Evolutionary conservation across 37 sponge, comb jelly and placozoan genomes (phyloP).

Genomic region (Amphimedon queenslandica): DNA sequence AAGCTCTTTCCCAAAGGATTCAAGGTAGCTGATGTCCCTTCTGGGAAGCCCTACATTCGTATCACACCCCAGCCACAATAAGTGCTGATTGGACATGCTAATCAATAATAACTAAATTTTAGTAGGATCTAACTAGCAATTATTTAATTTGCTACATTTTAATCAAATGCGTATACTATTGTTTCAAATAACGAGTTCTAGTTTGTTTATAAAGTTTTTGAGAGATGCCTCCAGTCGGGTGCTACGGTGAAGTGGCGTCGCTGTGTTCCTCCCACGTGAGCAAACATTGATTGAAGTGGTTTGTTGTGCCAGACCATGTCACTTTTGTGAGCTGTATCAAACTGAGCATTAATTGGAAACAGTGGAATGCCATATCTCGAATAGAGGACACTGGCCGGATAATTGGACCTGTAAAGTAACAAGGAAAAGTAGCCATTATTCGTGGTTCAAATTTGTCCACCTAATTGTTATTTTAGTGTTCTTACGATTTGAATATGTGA

Average conservation of each 20-base stretch:
- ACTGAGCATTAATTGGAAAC: background rate
- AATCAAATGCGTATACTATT: too few species aligned
- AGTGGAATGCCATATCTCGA: background rate
- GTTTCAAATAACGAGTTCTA: too few species aligned
- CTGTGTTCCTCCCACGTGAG: background rate
- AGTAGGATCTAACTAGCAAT: too few species aligned
- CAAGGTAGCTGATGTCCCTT: slow-evolving; percentile 69
- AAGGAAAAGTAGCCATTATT: too few species aligned
- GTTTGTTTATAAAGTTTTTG: background rate
- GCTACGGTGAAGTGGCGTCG: background rate
- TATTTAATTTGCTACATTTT: too few species aligned
- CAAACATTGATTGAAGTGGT: background rate
- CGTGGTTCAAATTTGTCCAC: too few species aligned
- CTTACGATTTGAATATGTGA: too few species aligned
- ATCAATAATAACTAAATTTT: too few species aligned
- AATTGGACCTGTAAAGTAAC: too few species aligned
- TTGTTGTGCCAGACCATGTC: background rate
- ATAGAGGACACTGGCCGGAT: too few species aligned
- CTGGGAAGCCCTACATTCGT: slow-evolving; percentile 96
- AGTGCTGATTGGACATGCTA: too few species aligned
- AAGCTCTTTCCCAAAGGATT: slow-evolving; percentile 85
- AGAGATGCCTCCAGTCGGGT: background rate
- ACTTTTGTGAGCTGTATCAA: background rate
- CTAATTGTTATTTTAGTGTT: too few species aligned
- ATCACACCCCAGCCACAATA: slow-evolving; percentile 92